phyloP scores from a whole-genome alignment of 1,140 invertebrate genomes.

The Drosophila bocqueti region DNA sequence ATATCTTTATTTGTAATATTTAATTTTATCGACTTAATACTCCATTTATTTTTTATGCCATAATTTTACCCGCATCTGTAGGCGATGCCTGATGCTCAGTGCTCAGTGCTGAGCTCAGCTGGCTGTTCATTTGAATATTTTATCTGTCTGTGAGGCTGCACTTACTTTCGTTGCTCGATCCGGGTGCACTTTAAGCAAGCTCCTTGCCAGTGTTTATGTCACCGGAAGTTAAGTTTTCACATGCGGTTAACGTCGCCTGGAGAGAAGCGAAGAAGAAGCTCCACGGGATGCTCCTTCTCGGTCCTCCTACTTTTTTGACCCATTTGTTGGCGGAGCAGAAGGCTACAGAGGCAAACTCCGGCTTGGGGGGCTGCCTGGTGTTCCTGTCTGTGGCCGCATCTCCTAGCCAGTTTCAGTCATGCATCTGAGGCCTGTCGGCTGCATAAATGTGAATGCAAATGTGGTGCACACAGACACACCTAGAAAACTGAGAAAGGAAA shows the following conservation, averaged over 20 bases:
- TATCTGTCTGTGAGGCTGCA: constrained; percentile 73
- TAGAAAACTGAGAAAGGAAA: neutral
- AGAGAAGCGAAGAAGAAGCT: constrained; percentile 11
- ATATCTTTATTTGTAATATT: neutral
- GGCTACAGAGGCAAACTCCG: constrained; percentile 20
- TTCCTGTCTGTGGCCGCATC: constrained; percentile 29
- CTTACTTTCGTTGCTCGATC: constrained; percentile 70
- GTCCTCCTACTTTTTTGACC: constrained; percentile 57
- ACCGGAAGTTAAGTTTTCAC: constrained; percentile 83
- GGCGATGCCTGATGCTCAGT: constrained; percentile 8
- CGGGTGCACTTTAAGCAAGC: constrained; percentile 71
- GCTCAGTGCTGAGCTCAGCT: constrained; percentile 39
- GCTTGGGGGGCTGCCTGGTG: constrained; percentile 12
- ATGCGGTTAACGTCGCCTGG: constrained; percentile 78
- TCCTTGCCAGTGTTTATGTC: constrained; percentile 81
- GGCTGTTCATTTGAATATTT: constrained; percentile 81
- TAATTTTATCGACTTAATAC: neutral
- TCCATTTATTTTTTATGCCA: neutral
- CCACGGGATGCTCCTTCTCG: constrained; percentile 10
- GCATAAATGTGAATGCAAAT: constrained; percentile 36
- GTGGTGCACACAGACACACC: constrained; percentile 17
- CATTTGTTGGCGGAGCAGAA: constrained; percentile 52
- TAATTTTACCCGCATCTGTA: neutral
- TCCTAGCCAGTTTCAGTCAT: constrained; percentile 54
- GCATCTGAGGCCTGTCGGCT: constrained; percentile 68